These are phyloP conservation scores for Potamarius usumacintae DNA, from an alignment of 2,113 vertebrate genomes.

Conservation along the genomic window DNA sequence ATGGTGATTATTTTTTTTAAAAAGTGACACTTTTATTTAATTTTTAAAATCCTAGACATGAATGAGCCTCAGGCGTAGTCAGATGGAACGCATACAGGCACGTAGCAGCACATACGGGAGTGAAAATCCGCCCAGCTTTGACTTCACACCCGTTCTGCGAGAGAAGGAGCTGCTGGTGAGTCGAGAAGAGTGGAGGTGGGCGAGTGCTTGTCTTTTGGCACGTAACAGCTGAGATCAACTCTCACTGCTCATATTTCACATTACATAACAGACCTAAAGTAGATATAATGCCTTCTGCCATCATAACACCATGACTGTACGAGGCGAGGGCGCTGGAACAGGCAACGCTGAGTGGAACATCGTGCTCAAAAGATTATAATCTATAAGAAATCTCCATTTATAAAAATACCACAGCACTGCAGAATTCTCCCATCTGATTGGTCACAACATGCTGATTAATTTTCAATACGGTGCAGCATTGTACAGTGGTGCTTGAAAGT, in stretches of 20 bases:
- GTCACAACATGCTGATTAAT: not conserved
- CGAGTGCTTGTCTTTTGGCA: constrained; percentile 39
- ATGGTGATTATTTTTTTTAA: not conserved
- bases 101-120: not conserved
- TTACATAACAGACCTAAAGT: constrained; percentile 40
- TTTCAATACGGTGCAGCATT: not conserved
- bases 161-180: constrained; percentile 31
- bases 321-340: not conserved
- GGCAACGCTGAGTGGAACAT: not conserved
- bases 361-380: not conserved
- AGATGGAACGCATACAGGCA: not conserved
- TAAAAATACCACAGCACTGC: not conserved
- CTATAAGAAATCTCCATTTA: not conserved
- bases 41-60: not conserved
- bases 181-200: constrained; percentile 37
- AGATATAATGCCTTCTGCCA: not conserved
- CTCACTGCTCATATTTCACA: constrained; percentile 7
- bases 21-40: not conserved
- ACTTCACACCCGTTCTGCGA: constrained; percentile 1
- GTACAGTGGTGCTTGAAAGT: too few relatives aligned
- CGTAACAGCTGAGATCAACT: constrained; percentile 39
- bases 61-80: not conserved
- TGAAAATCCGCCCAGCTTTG: not conserved
- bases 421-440: not conserved
- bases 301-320: not conserved